Evolutionary conservation across 2,113 vertebrate genomes (phyloP).

Genomic region (Typhlomys cinereus): DNA sequence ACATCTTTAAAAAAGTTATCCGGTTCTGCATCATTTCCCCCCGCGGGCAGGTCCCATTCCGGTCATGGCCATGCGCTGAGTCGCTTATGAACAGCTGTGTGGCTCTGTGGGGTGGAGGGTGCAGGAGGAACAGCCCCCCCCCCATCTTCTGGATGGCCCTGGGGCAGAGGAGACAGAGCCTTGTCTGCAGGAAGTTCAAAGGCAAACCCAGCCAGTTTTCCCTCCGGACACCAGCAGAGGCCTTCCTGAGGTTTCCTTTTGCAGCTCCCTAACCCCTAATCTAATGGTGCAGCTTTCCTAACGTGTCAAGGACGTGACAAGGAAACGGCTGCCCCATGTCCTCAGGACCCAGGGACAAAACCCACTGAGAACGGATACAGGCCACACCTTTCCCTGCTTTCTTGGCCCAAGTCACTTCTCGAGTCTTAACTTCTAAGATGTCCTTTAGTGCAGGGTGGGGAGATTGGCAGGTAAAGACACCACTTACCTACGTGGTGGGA

Average conservation of each 20-base stretch:
- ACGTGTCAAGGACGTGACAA: conserved; percentile 49
- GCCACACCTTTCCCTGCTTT: background rate
- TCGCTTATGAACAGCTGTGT: conserved; percentile 62
- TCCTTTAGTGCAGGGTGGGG: background rate
- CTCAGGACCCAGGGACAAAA: background rate
- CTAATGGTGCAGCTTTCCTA: background rate
- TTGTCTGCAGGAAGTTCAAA: background rate
- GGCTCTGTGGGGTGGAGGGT: conserved; percentile 62
- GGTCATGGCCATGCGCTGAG: conserved; percentile 68
- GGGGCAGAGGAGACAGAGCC: conserved; percentile 29
- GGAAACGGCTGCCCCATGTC: background rate
- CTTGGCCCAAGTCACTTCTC: background rate
- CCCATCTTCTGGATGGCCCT: no score
- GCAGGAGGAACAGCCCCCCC: conserved; percentile 59
- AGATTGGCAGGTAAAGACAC: background rate
- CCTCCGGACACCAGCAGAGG: background rate
- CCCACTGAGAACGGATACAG: background rate
- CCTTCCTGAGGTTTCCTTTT: background rate
- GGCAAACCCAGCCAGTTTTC: background rate
- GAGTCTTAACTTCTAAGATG: background rate
- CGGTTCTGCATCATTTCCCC: conserved; percentile 53
- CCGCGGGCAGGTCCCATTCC: conserved; percentile 63
- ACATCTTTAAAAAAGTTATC: background rate
- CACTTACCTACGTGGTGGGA: background rate
- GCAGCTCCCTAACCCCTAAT: background rate